Percentiles rank a stretch among this genome's conserved stretches.
Evolutionary conservation across 2,888 invertebrate species (phyloP).

Genomic region (Spilosoma lubricipeda): DNA sequence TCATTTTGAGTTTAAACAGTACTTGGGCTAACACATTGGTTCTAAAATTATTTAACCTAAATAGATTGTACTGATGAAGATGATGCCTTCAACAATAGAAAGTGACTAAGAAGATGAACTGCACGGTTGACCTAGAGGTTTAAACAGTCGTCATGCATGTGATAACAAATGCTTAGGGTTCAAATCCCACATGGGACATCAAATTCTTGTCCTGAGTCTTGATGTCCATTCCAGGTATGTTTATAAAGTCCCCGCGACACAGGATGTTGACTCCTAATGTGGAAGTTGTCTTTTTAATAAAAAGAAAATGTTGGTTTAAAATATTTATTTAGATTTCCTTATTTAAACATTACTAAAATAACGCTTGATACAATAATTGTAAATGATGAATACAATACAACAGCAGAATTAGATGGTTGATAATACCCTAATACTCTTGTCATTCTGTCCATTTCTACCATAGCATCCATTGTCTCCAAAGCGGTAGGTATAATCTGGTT

Average conservation of each 20-base stretch:
- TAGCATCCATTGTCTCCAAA: slow-evolving; percentile 87
- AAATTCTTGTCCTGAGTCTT: too few relatives aligned
- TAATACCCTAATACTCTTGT: slow-evolving; percentile 67
- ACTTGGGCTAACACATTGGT: neutral
- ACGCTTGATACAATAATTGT: slow-evolving; percentile 50
- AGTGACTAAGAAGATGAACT: neutral
- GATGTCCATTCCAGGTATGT: too few relatives aligned
- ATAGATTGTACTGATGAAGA: too few relatives aligned
- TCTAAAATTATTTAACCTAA: too few relatives aligned
- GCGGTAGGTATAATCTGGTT: slow-evolving; percentile 84
- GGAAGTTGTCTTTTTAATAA: too few relatives aligned
- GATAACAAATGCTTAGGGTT: too few relatives aligned
- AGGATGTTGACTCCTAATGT: too few relatives aligned
- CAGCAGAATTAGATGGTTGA: slow-evolving; percentile 42
- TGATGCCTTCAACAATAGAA: neutral
- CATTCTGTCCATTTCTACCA: slow-evolving; percentile 77
- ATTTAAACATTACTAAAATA: slow-evolving; percentile 30
- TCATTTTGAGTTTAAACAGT: neutral
- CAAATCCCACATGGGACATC: too few relatives aligned
- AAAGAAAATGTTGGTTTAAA: too few relatives aligned
- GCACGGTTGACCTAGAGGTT: too few relatives aligned
- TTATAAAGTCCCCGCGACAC: too few relatives aligned
- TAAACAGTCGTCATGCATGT: too few relatives aligned
- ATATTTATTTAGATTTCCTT: neutral
- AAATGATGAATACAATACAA: slow-evolving; percentile 47